A percentile compares a stretch with the other conserved stretches of the same genome.
Evolutionary conservation across 2,113 vertebrate species (phyloP).

Genomic region (Tricholaema leucomelas): DNA sequence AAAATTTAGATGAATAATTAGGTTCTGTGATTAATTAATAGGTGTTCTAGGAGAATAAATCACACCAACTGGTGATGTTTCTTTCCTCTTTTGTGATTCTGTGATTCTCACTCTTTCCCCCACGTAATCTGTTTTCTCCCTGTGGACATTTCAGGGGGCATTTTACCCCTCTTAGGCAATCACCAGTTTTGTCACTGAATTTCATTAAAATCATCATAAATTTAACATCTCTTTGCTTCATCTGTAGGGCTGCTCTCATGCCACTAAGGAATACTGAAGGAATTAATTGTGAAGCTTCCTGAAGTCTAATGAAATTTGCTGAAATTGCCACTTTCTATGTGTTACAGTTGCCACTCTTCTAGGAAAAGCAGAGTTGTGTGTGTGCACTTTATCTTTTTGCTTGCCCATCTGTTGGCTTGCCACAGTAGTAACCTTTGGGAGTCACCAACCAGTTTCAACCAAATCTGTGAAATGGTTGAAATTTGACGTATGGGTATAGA

Average conservation of each 20-base stretch:
- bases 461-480: neutral
- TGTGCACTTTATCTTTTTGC: neutral
- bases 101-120: neutral
- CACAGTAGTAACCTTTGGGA: neutral
- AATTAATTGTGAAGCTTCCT: neutral
- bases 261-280: neutral
- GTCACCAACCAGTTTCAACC: neutral
- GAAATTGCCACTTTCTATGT: neutral
- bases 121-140: neutral
- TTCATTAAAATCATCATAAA: neutral
- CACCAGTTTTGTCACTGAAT: neutral
- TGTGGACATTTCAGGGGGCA: neutral
- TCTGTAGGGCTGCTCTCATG: neutral
- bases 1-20: neutral
- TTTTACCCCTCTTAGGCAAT: neutral
- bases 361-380: accelerated
- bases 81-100: neutral
- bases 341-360: neutral
- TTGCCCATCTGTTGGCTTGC: neutral
- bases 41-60: neutral
- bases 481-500: neutral
- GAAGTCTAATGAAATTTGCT: neutral
- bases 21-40: neutral
- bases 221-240: neutral
- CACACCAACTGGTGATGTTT: neutral